These are phyloP conservation scores for Notarius quadriscutis DNA, from an alignment of 2,113 vertebrate genomes.

Conservation along the genomic window DNA sequence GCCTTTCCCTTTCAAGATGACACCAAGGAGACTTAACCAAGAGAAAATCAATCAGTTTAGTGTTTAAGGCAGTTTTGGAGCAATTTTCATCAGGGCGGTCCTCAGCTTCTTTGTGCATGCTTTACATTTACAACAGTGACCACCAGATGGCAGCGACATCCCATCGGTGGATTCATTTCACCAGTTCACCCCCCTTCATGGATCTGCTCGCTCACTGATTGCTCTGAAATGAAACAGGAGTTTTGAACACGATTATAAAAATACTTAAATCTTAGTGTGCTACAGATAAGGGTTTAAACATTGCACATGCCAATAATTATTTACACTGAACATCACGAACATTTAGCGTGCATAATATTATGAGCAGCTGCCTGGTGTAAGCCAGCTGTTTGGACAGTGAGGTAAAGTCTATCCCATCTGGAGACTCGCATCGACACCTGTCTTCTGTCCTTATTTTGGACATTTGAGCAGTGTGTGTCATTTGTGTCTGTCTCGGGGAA, in stretches of 20 bases:
- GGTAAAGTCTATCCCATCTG: neutral
- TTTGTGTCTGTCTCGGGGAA: neutral
- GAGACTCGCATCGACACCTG: neutral
- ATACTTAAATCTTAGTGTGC: neutral
- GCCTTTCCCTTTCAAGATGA: neutral
- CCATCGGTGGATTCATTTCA: no score
- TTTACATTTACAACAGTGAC: no score
- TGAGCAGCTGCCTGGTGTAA: neutral
- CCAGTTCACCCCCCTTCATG: neutral
- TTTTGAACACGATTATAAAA: neutral
- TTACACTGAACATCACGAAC: neutral
- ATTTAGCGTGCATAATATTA: neutral
- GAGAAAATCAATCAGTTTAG: neutral
- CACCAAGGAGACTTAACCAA: neutral
- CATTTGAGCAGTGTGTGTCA: neutral
- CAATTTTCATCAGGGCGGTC: neutral
- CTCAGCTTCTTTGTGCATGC: neutral
- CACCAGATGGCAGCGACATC: neutral
- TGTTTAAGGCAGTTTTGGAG: neutral
- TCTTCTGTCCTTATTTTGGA: neutral
- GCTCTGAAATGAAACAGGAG: neutral
- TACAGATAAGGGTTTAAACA: neutral
- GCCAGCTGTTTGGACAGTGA: neutral
- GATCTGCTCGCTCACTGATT: neutral
- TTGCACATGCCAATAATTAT: neutral